Evolutionary conservation across 2,797 vertebrate genomes (phyloP).

Genomic region (Eospalax fontanierii): DNA sequence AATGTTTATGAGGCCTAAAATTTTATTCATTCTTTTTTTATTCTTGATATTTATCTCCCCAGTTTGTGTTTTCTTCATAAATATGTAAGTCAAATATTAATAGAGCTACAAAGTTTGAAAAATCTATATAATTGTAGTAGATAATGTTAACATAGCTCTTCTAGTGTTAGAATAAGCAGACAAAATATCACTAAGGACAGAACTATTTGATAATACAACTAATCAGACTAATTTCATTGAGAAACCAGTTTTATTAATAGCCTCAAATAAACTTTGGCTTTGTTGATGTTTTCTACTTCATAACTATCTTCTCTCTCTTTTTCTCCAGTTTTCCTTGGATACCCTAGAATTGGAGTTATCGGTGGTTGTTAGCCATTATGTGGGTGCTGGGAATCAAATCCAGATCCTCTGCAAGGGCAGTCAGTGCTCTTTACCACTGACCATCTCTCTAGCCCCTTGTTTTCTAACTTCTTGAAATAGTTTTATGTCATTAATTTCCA

Average conservation of each 20-base stretch:
- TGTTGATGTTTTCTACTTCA: conserved; percentile 2
- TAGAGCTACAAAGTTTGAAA: background rate
- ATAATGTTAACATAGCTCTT: background rate
- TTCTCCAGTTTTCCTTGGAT: background rate
- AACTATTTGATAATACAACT: background rate
- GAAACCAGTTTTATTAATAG: background rate
- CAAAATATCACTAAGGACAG: background rate
- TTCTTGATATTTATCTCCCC: background rate
- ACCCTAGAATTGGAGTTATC: too few species aligned
- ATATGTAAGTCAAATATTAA: background rate
- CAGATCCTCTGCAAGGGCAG: too few species aligned
- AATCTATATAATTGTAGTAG: background rate
- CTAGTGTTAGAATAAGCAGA: background rate
- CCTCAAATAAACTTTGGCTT: conserved; percentile 27
- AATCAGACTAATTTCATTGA: background rate
- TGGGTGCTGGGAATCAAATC: too few species aligned
- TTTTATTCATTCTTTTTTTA: background rate
- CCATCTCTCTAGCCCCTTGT: too few species aligned
- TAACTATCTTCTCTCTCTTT: background rate
- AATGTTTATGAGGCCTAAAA: conserved; percentile 31
- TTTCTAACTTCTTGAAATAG: conserved; percentile 14
- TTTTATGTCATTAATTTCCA: conserved; percentile 37
- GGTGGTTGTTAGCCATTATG: too few species aligned
- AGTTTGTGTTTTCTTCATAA: background rate
- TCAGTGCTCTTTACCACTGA: too few species aligned